These are phyloP conservation scores for Condylostylus longicornis DNA, from an alignment of 1,140 invertebrate species.

Conservation along the genomic window DNA sequence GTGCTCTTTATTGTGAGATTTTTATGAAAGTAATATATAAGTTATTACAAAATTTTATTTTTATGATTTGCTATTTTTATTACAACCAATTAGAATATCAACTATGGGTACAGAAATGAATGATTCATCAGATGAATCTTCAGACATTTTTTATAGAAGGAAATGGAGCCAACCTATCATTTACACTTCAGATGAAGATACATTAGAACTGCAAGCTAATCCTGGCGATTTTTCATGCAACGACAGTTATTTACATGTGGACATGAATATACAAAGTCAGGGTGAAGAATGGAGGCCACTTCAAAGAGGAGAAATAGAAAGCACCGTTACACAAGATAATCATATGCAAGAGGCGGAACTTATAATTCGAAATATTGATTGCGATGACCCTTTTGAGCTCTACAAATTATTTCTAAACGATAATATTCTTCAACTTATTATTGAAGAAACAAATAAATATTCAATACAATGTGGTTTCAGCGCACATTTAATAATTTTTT, in stretches of 20 bases:
- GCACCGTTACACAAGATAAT: neutral
- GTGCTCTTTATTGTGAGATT: too few species aligned
- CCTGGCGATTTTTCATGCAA: neutral
- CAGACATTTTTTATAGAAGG: neutral
- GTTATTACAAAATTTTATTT: too few species aligned
- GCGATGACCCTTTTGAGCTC: neutral
- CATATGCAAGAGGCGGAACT: neutral
- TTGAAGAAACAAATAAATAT: slow-evolving; percentile 1
- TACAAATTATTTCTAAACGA: neutral
- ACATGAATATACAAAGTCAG: neutral
- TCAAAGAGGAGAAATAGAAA: neutral
- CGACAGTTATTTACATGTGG: neutral
- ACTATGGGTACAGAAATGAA: too few species aligned
- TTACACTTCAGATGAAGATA: neutral
- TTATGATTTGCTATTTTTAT: too few species aligned
- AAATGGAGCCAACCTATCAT: neutral
- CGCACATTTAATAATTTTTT: too few species aligned
- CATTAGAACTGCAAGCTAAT: neutral
- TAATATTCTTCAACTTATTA: neutral
- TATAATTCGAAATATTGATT: neutral
- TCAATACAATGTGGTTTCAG: too few species aligned
- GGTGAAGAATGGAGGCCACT: neutral
- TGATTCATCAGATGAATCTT: neutral
- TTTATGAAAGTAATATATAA: too few species aligned
- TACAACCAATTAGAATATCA: too few species aligned